Conservation (phyloP, 2,888 invertebrate species). For the Palloptera scutellata region DNA sequence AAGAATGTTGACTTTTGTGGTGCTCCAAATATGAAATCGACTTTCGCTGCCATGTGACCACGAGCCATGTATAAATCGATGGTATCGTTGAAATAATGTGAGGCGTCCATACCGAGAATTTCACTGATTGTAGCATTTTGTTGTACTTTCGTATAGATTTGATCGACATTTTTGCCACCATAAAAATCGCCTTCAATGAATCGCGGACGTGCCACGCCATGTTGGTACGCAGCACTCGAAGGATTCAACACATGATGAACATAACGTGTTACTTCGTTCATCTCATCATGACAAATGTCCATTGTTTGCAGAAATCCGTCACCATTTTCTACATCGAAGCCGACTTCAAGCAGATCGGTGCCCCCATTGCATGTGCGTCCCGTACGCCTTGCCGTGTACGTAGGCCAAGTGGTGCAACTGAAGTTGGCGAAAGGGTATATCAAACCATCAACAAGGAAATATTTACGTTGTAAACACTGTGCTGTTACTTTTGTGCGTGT, state of each 20-base stretch:
- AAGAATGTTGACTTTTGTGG: slow-evolving; percentile 67
- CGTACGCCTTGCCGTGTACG: slow-evolving; percentile 51
- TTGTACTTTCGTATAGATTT: slow-evolving; percentile 55
- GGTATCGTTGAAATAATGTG: slow-evolving; percentile 48
- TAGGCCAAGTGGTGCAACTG: slow-evolving; percentile 55
- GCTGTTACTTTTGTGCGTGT: slow-evolving; percentile 45
- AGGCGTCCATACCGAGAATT: slow-evolving; percentile 57
- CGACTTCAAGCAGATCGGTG: slow-evolving; percentile 58
- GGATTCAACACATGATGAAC: slow-evolving; percentile 61
- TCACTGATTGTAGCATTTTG: slow-evolving; percentile 59
- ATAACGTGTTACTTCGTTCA: slow-evolving; percentile 59
- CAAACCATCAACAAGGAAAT: slow-evolving; percentile 47
- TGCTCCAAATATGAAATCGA: slow-evolving; percentile 66
- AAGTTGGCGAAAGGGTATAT: slow-evolving; percentile 53
- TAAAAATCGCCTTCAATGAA: slow-evolving; percentile 60
- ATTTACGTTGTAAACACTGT: slow-evolving; percentile 50
- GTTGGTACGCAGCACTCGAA: slow-evolving; percentile 63
- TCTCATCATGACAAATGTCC: slow-evolving; percentile 63
- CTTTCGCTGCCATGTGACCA: slow-evolving; percentile 67
- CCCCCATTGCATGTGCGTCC: slow-evolving; percentile 53
- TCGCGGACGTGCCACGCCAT: slow-evolving; percentile 56
- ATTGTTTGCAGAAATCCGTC: slow-evolving; percentile 57
- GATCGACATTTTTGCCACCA: slow-evolving; percentile 53
- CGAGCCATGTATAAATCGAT: slow-evolving; percentile 60
- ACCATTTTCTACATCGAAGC: slow-evolving; percentile 49